Percentiles rank a stretch among this genome's conserved stretches.
Evolutionary conservation across 2,888 invertebrate genomes (phyloP).

Genomic region (Achlya flavicornis): DNA sequence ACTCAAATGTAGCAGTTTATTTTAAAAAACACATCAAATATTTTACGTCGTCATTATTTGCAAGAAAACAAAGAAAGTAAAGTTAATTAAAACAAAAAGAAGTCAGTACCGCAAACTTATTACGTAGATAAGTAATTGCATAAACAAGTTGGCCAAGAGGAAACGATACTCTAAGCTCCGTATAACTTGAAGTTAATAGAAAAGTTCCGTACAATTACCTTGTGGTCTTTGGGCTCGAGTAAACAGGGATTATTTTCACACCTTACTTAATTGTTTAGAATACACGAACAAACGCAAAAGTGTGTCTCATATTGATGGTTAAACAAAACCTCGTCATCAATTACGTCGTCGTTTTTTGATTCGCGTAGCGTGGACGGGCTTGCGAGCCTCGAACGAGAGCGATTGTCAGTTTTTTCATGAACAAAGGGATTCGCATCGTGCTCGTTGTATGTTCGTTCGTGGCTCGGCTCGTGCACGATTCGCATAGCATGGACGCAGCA

Average conservation of each 20-base stretch:
- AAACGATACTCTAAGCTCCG: conserved; percentile 45
- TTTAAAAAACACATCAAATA: no score
- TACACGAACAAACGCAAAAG: neutral
- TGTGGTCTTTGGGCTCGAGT: conserved; percentile 28
- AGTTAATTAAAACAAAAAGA: neutral
- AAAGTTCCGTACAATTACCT: conserved; percentile 45
- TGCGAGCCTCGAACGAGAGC: no score
- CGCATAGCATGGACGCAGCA: no score
- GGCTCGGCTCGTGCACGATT: no score
- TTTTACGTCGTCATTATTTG: no score
- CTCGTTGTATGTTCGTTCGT: no score
- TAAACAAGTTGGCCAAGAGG: conserved; percentile 46
- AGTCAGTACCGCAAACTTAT: conserved; percentile 21
- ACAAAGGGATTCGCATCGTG: no score
- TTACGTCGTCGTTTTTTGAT: no score
- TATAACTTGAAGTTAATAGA: conserved; percentile 52
- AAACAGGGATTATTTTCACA: conserved; percentile 25
- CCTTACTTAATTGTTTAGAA: conserved; percentile 22
- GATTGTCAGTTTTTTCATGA: no score
- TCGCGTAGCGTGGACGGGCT: no score
- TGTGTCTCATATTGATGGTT: neutral
- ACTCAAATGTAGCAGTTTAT: no score
- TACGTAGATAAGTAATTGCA: conserved; percentile 40
- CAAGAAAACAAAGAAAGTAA: neutral
- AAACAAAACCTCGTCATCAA: neutral